Evolutionary conservation across 2,888 invertebrate genomes (phyloP).

Genomic region (Clivina fossor): DNA sequence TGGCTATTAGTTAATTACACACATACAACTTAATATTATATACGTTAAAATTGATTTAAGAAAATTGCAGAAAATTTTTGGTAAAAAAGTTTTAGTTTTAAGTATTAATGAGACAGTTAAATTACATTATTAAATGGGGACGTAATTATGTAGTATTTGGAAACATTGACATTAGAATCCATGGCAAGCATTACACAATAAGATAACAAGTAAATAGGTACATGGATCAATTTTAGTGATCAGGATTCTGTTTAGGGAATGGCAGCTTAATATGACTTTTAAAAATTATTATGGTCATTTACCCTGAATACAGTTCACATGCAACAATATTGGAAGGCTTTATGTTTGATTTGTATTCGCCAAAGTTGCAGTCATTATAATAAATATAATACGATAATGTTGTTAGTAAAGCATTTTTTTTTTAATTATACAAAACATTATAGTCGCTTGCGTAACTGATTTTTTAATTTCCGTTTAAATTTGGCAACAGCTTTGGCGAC

Average conservation of each 20-base stretch:
- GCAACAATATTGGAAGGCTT: constrained; percentile 16
- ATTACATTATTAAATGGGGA: constrained; percentile 2
- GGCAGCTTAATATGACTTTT: constrained; percentile 18
- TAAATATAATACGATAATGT: constrained; percentile 40
- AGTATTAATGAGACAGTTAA: no score
- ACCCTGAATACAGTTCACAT: constrained; percentile 30
- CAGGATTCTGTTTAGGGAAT: not conserved
- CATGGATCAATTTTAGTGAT: not conserved
- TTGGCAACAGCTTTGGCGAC: constrained; percentile 12
- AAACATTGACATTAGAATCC: constrained; percentile 19
- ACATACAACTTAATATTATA: not conserved
- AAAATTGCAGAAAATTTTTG: no score
- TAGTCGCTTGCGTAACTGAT: not conserved
- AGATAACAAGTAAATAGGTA: constrained; percentile 19
- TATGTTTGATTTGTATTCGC: constrained; percentile 12
- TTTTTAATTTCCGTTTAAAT: not conserved
- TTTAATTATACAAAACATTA: not conserved
- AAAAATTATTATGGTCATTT: constrained; percentile 20
- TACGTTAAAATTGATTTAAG: not conserved
- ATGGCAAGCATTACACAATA: constrained; percentile 28
- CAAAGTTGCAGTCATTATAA: constrained; percentile 3
- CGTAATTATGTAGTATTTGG: no score
- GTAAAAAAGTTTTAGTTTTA: no score
- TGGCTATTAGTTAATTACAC: not conserved
- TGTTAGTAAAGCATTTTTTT: not conserved